Base-by-base conservation (phyloP, 2,888 invertebrate genomes). In the Hartigia nigra region DNA sequence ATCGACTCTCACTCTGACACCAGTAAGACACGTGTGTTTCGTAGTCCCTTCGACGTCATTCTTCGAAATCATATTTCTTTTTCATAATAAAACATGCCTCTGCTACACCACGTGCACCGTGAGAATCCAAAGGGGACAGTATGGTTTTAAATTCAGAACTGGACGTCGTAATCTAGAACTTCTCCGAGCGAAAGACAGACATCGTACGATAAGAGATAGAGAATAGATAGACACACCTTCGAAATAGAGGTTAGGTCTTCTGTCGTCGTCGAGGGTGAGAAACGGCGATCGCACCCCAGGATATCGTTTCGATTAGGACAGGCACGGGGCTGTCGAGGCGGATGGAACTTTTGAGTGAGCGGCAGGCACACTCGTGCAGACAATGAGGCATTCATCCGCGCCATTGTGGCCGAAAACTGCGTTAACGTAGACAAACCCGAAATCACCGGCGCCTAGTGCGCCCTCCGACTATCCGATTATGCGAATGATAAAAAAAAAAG, bases 351-450 rank as follows among this genome's bases (percentile, higher is more conserved):
- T 89, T 87, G 89, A 89, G 88, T 88, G 86, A 88, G 88, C 87
- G 88, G 87, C 87, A 86, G 85, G 14, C 55, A 55, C 55, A 55
- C 55, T 87, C 84, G 86, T 76, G 82, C 86, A 86, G 87, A 90
- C 90, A 90, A 90, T 90, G 88, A 90, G 86, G 87, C 87, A 90
- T 90, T 90, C 89, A 90, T 80, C 70, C 79, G 80, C 81, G 81
- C 78, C 86, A 87, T 89, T 89, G 88, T 88, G 84, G 84, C 82
- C 81, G 87, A 90, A 87, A 90, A 90, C 89, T 88, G 85, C 88
- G 88, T 90, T 90, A 90, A 85, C 87, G 88, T 89, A 90, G 90
- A 90, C 90, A 90, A 90, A 90, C 89, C 90, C 87, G 87, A 90
- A 90, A 90, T 90, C 90, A 90, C 89, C 88, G 87, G 83, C 14